Conservation (phyloP, 1,140 invertebrate species). For the Drosophila elegans region DNA sequence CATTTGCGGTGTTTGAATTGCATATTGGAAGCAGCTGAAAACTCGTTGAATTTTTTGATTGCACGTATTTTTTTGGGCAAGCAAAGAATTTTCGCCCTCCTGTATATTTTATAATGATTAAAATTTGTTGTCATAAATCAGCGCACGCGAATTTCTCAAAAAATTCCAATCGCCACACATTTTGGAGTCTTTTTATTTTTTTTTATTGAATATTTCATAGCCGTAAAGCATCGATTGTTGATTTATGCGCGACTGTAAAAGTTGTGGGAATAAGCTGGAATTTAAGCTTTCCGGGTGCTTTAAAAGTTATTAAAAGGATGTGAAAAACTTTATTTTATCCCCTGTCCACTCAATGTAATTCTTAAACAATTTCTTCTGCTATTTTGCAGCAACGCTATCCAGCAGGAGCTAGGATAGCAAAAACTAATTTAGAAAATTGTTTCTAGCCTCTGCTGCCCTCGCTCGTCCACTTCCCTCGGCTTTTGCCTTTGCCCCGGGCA, state of each 20-base stretch:
- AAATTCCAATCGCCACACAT: conserved; percentile 4
- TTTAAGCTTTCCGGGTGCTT: conserved; percentile 20
- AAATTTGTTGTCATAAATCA: conserved; percentile 45
- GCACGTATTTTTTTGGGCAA: conserved; percentile 28
- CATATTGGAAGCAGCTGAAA: conserved; percentile 29
- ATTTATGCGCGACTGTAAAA: conserved; percentile 23
- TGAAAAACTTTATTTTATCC: conserved; percentile 7
- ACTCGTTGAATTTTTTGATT: conserved; percentile 36
- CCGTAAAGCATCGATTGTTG: conserved; percentile 13
- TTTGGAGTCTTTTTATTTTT: conserved; percentile 9
- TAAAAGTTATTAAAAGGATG: conserved; percentile 31
- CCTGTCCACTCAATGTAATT: conserved; percentile 22
- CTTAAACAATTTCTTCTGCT: conserved; percentile 39
- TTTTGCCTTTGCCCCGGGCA: conserved; percentile 8
- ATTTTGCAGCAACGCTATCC: conserved; percentile 14
- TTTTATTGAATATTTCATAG: conserved; percentile 38
- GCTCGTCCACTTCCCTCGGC: conserved; percentile 1
- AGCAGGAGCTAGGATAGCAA: not conserved
- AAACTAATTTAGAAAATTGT: conserved; percentile 78
- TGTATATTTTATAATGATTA: conserved; percentile 58
- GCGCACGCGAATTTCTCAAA: not conserved
- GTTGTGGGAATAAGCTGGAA: not conserved
- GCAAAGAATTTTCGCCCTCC: conserved; percentile 5
- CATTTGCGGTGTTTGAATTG: conserved; percentile 9
- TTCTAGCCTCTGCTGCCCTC: conserved; percentile 56